phyloP scores from a whole-genome alignment of 2,888 invertebrate genomes.

The Spilarctia lutea region DNA sequence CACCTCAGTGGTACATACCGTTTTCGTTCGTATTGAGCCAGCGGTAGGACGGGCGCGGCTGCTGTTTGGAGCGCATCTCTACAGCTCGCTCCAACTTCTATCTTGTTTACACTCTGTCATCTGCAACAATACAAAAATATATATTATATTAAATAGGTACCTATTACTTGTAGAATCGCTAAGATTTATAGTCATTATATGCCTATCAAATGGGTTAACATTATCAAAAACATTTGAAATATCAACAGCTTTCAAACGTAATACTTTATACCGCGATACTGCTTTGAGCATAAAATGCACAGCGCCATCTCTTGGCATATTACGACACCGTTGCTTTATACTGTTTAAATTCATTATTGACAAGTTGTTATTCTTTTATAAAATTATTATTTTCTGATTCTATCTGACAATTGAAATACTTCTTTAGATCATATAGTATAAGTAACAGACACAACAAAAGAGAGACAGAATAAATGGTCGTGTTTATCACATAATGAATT shows the following conservation, averaged over 20 bases:
- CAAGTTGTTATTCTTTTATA: too few species aligned
- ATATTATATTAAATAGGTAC: too few species aligned
- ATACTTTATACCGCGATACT: not conserved
- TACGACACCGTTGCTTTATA: not conserved
- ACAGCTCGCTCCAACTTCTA: constrained; percentile 69
- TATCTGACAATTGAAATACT: too few species aligned
- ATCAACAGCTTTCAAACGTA: not conserved
- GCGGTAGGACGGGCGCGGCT: constrained; percentile 90
- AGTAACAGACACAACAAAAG: too few species aligned
- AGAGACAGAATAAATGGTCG: too few species aligned
- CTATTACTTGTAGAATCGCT: not conserved
- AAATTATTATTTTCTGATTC: too few species aligned
- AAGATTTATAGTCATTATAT: not conserved
- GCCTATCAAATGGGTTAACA: not conserved
- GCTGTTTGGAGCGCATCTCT: constrained; percentile 90
- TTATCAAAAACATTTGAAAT: not conserved
- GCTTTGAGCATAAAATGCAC: not conserved
- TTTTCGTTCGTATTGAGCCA: constrained; percentile 89
- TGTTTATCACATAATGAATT: too few species aligned
- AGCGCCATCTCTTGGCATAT: not conserved
- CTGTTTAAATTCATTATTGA: too few species aligned
- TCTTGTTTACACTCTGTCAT: constrained; percentile 69
- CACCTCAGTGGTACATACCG: constrained; percentile 71
- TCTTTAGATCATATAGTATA: too few species aligned
- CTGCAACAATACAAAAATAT: constrained; percentile 55